Conservation (phyloP, 2,888 invertebrate species). For the Polydrusus cervinus region DNA sequence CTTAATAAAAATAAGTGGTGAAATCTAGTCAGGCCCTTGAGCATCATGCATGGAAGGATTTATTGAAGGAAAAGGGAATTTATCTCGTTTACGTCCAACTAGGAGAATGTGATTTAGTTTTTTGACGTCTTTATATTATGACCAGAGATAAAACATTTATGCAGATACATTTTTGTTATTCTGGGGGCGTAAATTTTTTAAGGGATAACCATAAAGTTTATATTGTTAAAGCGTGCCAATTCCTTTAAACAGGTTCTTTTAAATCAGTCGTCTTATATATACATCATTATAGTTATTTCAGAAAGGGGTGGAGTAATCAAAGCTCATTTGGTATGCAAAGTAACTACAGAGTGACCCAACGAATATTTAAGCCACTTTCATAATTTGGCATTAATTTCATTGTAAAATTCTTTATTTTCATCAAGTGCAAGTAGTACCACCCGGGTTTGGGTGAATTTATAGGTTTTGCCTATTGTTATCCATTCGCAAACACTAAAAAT, state of each 20-base stretch:
- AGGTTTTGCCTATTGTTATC: too few relatives aligned
- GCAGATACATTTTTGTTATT: conserved; percentile 38
- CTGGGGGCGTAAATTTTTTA: conserved; percentile 40
- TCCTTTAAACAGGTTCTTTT: conserved; percentile 34
- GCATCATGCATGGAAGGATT: conserved; percentile 49
- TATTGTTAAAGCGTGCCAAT: conserved; percentile 37
- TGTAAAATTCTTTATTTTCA: too few relatives aligned
- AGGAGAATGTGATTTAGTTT: conserved; percentile 46
- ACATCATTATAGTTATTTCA: too few relatives aligned
- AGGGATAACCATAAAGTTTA: conserved; percentile 35
- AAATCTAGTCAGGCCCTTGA: conserved; percentile 42
- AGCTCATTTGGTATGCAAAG: too few relatives aligned
- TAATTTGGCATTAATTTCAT: too few relatives aligned
- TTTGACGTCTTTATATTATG: conserved; percentile 37
- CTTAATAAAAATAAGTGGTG: conserved; percentile 55
- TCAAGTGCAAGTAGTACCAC: too few relatives aligned
- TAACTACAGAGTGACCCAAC: too few relatives aligned
- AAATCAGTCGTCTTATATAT: too few relatives aligned
- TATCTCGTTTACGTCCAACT: conserved; percentile 40
- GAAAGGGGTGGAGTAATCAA: too few relatives aligned
- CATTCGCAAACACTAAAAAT: too few relatives aligned
- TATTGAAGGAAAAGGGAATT: conserved; percentile 41
- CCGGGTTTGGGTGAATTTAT: too few relatives aligned
- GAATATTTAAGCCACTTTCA: too few relatives aligned
- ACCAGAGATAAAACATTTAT: conserved; percentile 43